Conservation (phyloP, 2,797 vertebrate genomes). For the Pantherophis alleghaniensis region DNA sequence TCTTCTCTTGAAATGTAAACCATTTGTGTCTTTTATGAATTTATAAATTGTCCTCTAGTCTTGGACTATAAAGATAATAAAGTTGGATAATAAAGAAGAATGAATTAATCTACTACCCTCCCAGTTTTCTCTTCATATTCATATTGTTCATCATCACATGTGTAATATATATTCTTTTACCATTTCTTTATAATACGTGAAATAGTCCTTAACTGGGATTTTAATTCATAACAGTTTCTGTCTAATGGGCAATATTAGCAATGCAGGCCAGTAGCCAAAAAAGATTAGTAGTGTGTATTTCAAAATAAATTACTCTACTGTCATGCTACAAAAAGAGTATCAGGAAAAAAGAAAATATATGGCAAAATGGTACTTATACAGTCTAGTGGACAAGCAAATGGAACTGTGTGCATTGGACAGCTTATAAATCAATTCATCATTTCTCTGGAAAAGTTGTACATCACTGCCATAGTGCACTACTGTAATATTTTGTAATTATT, state of each 20-base stretch:
- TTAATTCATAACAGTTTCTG: neutral
- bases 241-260: neutral
- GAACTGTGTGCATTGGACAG: conserved; percentile 51
- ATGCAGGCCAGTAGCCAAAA: neutral
- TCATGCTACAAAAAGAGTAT: conserved; percentile 38
- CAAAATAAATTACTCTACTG: conserved; percentile 49
- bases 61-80: neutral
- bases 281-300: conserved; percentile 19
- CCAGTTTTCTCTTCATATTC: neutral
- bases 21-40: neutral
- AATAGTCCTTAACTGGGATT: neutral
- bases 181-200: neutral
- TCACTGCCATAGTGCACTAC: conserved; percentile 41
- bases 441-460: conserved; percentile 63
- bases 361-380: conserved; percentile 61
- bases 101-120: neutral
- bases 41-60: neutral
- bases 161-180: neutral
- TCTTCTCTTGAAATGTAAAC: neutral
- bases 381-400: conserved; percentile 59
- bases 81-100: neutral
- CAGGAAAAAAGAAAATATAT: conserved; percentile 26
- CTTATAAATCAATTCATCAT: conserved; percentile 61
- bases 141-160: neutral
- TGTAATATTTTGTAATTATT: conserved; percentile 41